phyloP scores from a whole-genome alignment of 53 echinoderm and acorn worm species.

The Astropecten irregularis region DNA sequence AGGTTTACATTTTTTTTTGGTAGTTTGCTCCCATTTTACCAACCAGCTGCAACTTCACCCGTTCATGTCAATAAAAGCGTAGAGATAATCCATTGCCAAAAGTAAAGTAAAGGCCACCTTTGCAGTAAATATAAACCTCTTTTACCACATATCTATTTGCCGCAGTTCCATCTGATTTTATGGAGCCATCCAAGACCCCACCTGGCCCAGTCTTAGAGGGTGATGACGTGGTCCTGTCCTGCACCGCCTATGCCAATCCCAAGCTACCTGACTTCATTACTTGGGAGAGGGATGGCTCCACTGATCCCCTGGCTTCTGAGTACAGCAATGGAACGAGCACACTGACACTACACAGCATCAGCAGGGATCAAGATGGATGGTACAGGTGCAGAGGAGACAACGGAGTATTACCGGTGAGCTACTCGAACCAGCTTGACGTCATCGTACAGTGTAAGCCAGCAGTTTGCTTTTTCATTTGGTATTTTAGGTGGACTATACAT shows the following conservation, averaged over 20 bases:
- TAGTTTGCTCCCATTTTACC: too few species aligned
- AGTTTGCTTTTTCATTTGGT: too few species aligned
- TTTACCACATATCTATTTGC: too few species aligned
- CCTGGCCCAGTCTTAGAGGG: neutral
- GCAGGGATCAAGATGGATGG: neutral
- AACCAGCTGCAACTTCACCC: too few species aligned
- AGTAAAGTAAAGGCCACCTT: too few species aligned
- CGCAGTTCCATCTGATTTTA: neutral
- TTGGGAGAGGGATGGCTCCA: neutral
- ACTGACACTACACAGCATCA: too few species aligned
- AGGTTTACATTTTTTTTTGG: too few species aligned
- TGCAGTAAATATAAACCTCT: too few species aligned
- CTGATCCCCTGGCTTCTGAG: neutral
- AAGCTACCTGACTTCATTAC: neutral
- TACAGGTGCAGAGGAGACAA: neutral
- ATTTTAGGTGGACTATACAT: too few species aligned
- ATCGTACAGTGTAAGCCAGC: neutral
- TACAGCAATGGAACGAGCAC: too few species aligned
- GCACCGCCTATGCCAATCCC: constrained; percentile 14
- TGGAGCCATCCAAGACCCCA: neutral
- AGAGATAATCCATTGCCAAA: too few species aligned
- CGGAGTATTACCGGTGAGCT: neutral
- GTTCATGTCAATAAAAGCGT: too few species aligned
- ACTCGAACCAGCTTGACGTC: neutral
- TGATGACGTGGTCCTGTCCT: neutral